A percentile compares a stretch with the other conserved stretches of the same genome.
These are phyloP conservation scores for Seladonia tumulorum DNA, from an alignment of 2,888 invertebrate species.

Conservation along the genomic window DNA sequence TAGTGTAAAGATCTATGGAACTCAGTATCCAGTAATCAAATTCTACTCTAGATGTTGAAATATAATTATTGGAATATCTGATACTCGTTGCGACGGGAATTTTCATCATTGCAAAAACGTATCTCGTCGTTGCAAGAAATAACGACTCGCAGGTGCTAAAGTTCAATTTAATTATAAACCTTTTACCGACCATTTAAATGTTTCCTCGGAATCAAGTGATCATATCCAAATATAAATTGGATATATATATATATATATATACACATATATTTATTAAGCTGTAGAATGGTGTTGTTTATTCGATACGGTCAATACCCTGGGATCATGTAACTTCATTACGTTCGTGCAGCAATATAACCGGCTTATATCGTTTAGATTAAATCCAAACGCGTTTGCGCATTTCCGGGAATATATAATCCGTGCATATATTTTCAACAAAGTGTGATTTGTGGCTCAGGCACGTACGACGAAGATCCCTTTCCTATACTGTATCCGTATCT, in stretches of 20 bases:
- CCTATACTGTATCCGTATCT: constrained; percentile 3
- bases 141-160: neutral
- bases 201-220: neutral
- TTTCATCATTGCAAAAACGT: neutral
- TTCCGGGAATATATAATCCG: neutral
- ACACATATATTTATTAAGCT: neutral
- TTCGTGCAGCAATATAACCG: neutral
- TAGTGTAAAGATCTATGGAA: too few species aligned
- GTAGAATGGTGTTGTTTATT: neutral
- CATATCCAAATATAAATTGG: neutral
- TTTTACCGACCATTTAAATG: neutral
- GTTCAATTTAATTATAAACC: constrained; percentile 7
- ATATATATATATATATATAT: neutral
- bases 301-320: neutral
- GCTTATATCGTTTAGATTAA: constrained; percentile 15
- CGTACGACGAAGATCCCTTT: neutral
- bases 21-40: neutral
- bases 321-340: constrained; percentile 21
- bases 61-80: neutral
- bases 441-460: neutral
- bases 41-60: neutral
- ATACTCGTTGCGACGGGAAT: neutral
- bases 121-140: neutral
- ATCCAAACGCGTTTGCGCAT: constrained; percentile 13
- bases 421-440: constrained; percentile 5